These are phyloP conservation scores for Psilanteris sp. DNA, from an alignment of 1,140 invertebrate genomes.

Conservation along the genomic window DNA sequence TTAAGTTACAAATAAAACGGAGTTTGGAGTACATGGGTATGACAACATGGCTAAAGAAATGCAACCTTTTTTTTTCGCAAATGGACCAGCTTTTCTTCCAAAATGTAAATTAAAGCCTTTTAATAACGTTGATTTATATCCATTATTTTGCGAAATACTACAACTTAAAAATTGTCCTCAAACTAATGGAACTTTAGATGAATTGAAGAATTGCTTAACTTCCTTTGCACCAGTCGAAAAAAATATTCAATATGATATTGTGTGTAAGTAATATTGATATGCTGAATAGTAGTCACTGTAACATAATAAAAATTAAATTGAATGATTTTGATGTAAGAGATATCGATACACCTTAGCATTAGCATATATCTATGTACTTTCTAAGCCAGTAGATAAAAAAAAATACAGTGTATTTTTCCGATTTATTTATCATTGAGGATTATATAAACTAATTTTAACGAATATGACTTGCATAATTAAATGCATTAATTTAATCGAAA, in stretches of 20 bases:
- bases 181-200: constrained; percentile 79
- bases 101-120: constrained; percentile 81
- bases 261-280: constrained; percentile 47
- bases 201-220: constrained; percentile 68
- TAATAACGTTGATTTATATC: constrained; percentile 84
- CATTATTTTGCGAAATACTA: constrained; percentile 84
- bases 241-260: constrained; percentile 35
- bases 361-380: no score
- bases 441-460: no score
- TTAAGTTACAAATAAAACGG: constrained; percentile 73
- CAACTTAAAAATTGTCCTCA: constrained; percentile 77
- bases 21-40: constrained; percentile 86
- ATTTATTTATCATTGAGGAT: no score
- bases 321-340: no score
- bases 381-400: no score
- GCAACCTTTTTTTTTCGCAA: constrained; percentile 86
- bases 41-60: constrained; percentile 82
- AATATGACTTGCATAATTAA: no score
- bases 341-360: no score
- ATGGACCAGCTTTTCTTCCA: constrained; percentile 83
- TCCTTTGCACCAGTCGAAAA: constrained; percentile 35
- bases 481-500: no score
- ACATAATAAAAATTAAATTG: no score
- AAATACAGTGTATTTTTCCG: no score
- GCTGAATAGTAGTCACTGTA: no score